Evolutionary conservation across 2,113 vertebrate genomes (phyloP).

Genomic region (Sturnira hondurensis): DNA sequence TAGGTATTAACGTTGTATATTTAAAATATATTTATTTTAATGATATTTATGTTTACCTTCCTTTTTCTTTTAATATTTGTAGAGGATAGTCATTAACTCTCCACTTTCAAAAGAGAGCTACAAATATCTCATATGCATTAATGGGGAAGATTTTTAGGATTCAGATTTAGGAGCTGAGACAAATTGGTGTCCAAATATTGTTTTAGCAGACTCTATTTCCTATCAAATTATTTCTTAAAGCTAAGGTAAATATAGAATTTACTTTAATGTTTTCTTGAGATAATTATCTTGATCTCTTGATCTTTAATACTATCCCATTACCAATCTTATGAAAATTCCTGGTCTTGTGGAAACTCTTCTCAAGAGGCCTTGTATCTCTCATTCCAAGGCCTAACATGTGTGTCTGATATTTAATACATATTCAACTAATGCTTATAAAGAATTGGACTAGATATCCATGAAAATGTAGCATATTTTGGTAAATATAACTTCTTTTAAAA

Average conservation of each 20-base stretch:
- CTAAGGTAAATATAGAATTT: background rate
- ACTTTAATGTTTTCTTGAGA: background rate
- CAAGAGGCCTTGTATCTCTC: background rate
- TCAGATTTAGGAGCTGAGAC: background rate
- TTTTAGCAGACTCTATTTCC: background rate
- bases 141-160: background rate
- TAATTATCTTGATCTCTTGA: background rate
- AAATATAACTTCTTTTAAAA: background rate
- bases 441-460: background rate
- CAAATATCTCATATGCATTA: background rate
- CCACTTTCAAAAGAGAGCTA: background rate
- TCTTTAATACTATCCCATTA: background rate
- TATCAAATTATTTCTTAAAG: background rate
- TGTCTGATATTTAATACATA: background rate
- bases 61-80: background rate
- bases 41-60: background rate
- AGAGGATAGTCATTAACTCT: background rate
- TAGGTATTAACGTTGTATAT: background rate
- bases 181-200: background rate
- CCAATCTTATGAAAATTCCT: background rate
- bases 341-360: background rate
- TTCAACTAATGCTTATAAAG: background rate
- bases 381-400: background rate
- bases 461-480: background rate
- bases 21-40: conserved; percentile 1